Evolutionary conservation across 2,797 vertebrate species (phyloP).

Genomic region (Columba guinea): DNA sequence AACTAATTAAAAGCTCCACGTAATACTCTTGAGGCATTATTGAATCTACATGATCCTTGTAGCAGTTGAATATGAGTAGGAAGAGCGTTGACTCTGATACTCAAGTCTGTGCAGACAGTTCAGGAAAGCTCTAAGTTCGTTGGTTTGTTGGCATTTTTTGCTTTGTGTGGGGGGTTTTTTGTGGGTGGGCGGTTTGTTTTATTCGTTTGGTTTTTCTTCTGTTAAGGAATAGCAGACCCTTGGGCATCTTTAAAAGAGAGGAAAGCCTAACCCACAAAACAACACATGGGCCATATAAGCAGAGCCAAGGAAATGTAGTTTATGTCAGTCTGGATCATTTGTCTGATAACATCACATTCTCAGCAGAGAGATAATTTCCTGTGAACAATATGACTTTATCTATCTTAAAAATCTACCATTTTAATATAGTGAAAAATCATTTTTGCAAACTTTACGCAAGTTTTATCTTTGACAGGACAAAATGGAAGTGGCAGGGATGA

Average conservation of each 20-base stretch:
- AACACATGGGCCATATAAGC: background rate
- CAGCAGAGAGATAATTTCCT: slow-evolving; percentile 32
- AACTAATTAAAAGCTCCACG: background rate
- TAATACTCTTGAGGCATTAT: no score
- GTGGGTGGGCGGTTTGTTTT: no score
- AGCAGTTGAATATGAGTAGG: background rate
- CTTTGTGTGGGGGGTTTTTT: no score
- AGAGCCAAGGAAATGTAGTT: background rate
- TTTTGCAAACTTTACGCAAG: slow-evolving; percentile 6
- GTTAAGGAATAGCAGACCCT: background rate
- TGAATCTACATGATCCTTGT: background rate
- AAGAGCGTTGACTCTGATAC: background rate
- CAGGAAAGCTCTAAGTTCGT: background rate
- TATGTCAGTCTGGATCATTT: background rate
- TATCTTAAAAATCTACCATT: background rate
- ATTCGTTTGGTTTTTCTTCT: background rate
- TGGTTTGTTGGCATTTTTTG: no score
- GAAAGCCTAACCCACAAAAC: background rate
- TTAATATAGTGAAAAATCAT: slow-evolving; percentile 38
- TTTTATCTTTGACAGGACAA: slow-evolving; percentile 25
- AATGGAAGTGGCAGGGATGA: background rate
- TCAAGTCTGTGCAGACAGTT: background rate
- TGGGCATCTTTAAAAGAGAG: background rate
- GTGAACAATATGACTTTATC: slow-evolving; percentile 21
- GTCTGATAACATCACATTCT: slow-evolving; percentile 7